Base-by-base conservation (phyloP, 1,140 invertebrate genomes). In the Condylostylus longicornis region DNA sequence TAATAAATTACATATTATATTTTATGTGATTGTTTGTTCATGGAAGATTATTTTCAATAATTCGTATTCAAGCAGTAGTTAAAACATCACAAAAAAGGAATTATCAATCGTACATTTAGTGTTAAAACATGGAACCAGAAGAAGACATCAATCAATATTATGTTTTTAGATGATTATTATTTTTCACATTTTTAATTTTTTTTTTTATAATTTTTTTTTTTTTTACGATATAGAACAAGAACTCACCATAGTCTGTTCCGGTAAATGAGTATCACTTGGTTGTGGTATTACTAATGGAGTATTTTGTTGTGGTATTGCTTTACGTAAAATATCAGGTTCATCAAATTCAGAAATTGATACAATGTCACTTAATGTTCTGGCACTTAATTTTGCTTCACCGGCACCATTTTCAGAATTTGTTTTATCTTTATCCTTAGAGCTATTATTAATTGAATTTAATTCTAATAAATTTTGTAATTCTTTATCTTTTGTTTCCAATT, bases 281-380 rank as follows among this genome's bases (percentile, higher is more conserved):
- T 19, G 46, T 34, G 35, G 22, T 12, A 37, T 10, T 9, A n/a
- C n/a, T 6, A 37, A 22, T 3, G 25, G 35, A n/a, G 35, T 37
- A 3, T 4, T 22, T 4, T 10, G 6, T 8, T 37, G 10, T 5
- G 44, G 67, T 46, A 22, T 59, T 49, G 62, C 63, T 17, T 68
- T 54, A 44, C 69, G 61, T 30, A 66, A 64, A 9, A 67, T 48
- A 44, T 70, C 69, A 37, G 68, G 65, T 35, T 77, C 74, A 31
- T 76, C 73, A 35, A 67, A 76, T 37, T 79, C 75, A 0, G 75
- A 75, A 55, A 79, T 74, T 1, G 75, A 78, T 3, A 77, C 57
- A 34, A 79, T 77, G 42, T 78, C 77, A 47, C 74, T 77, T 0
- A 79, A 54, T 0, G 75, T 77, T 18, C 74, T 61, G 2, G 70